phyloP scores from a whole-genome alignment of 2,888 invertebrate genomes.

The Macrophya alboannulata region DNA sequence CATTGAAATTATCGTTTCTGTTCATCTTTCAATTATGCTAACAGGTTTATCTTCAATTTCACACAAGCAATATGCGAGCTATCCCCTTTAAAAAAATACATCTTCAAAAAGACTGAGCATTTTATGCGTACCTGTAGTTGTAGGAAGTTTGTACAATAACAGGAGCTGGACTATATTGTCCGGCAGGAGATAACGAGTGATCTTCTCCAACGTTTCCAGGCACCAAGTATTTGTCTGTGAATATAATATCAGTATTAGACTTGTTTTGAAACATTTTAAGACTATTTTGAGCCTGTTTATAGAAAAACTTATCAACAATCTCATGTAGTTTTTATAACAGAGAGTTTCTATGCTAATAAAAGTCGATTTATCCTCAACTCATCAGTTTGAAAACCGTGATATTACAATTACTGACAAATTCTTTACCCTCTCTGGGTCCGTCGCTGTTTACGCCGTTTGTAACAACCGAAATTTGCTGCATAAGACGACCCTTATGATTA shows the following conservation, averaged over 20 bases:
- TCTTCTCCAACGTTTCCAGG: conserved; percentile 81
- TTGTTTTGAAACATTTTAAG: background rate
- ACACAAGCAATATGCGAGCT: background rate
- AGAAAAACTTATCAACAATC: background rate
- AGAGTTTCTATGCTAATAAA: background rate
- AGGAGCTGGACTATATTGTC: conserved; percentile 83
- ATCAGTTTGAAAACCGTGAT: background rate
- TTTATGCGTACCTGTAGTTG: conserved; percentile 81
- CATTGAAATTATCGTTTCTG: no score
- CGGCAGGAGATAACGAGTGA: conserved; percentile 82
- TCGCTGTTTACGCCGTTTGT: conserved; percentile 77
- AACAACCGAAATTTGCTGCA: conserved; percentile 78
- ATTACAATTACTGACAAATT: background rate
- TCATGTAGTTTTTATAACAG: background rate
- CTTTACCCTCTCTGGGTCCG: conserved; percentile 76
- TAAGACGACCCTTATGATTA: conserved; percentile 75
- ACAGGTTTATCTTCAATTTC: background rate
- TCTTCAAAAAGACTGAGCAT: background rate
- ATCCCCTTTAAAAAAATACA: background rate
- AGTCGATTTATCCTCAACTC: background rate
- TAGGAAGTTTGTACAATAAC: conserved; percentile 85
- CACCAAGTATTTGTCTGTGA: conserved; percentile 82
- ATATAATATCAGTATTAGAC: conserved; percentile 33
- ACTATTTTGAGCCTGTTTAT: background rate
- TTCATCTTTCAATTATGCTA: background rate